Percentiles rank a stretch among this genome's conserved stretches.
Conservation (phyloP, 1,140 invertebrate genomes). For the Physella acuta region DNA sequence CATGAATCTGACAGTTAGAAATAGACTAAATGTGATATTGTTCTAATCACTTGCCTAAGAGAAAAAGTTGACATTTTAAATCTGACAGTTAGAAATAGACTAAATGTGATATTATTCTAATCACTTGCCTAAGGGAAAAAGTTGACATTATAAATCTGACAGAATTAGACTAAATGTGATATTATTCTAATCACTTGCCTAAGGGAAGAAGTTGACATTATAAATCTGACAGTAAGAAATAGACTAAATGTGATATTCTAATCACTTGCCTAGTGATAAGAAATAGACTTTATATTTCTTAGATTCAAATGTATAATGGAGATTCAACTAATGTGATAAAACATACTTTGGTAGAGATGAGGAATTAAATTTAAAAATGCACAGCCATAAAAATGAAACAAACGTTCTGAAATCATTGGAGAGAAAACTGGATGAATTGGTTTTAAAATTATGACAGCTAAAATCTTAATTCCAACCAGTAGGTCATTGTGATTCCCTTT, state of each 20-base stretch:
- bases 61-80: not conserved
- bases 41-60: slow-evolving; percentile 85
- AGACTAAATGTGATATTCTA: no score
- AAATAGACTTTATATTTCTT: not conserved
- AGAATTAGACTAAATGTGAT: slow-evolving; percentile 77
- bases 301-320: not conserved
- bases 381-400: no score
- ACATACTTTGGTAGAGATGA: no score
- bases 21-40: no score
- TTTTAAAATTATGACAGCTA: no score
- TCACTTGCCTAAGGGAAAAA: slow-evolving; percentile 91
- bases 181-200: slow-evolving; percentile 95
- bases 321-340: no score
- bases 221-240: not conserved
- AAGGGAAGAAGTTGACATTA: slow-evolving; percentile 24
- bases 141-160: not conserved
- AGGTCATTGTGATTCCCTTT: no score
- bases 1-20: not conserved
- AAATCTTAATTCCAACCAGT: no score
- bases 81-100: not conserved
- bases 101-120: no score
- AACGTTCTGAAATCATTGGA: no score
- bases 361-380: no score
- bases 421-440: no score
- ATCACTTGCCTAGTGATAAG: slow-evolving; percentile 93